phyloP scores from a whole-genome alignment of 1,140 invertebrate genomes.

The Trichogramma pretiosum region DNA sequence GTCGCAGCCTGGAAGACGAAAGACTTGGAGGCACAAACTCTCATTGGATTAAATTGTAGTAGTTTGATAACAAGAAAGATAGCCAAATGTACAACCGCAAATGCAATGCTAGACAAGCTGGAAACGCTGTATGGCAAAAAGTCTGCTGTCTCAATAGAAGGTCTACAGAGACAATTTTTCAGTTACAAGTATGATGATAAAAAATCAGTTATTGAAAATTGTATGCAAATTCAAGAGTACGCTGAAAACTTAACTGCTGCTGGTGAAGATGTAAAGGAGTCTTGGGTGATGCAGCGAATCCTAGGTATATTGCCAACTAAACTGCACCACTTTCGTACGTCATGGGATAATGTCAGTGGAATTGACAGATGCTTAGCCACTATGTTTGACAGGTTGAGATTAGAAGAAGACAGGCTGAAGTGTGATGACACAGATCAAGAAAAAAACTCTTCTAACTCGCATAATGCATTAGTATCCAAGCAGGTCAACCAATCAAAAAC shows the following conservation, averaged over 20 bases:
- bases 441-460: no score
- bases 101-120: slow-evolving; percentile 19
- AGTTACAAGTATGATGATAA: slow-evolving; percentile 17
- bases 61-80: slow-evolving; percentile 15
- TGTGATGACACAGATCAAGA: slow-evolving; percentile 2
- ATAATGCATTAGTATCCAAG: no score
- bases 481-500: no score
- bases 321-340: slow-evolving; percentile 20
- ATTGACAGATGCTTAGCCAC: slow-evolving; percentile 8
- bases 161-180: slow-evolving; percentile 16
- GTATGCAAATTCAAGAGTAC: slow-evolving; percentile 13
- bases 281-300: slow-evolving; percentile 21
- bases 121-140: slow-evolving; percentile 18
- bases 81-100: slow-evolving; percentile 13
- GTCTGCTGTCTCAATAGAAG: slow-evolving; percentile 17
- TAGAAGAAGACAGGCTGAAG: slow-evolving; percentile 2
- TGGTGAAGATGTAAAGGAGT: slow-evolving; percentile 19
- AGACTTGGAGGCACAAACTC: slow-evolving; percentile 14
- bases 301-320: slow-evolving; percentile 18
- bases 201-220: slow-evolving; percentile 21
- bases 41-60: slow-evolving; percentile 12
- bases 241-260: slow-evolving; percentile 14
- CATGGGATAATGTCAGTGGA: slow-evolving; percentile 21
- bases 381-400: no score
- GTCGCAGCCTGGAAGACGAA: slow-evolving; percentile 9